Evolutionary conservation across 1,140 invertebrate species (phyloP).

Genomic region (Zaprionus capensis): DNA sequence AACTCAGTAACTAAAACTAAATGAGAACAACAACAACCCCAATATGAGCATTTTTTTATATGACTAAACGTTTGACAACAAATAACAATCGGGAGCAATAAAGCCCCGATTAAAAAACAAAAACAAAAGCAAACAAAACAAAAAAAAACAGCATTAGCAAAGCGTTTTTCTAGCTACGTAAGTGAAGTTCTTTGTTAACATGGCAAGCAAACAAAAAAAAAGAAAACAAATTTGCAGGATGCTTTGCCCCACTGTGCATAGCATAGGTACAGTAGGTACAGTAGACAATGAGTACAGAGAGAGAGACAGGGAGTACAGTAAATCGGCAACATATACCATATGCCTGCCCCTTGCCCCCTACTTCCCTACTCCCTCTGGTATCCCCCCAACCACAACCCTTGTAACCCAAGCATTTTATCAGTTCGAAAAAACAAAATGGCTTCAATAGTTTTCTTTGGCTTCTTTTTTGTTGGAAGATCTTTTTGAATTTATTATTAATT

Average conservation of each 20-base stretch:
- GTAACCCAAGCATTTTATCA: not conserved
- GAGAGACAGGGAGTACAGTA: not conserved
- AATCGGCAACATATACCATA: not conserved
- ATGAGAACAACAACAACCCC: conserved; percentile 34
- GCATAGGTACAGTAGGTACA: conserved; percentile 9
- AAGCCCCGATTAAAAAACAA: conserved; percentile 8
- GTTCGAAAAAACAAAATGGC: not conserved
- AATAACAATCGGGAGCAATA: conserved; percentile 9
- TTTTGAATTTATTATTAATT: conserved; percentile 26
- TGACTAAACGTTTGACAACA: conserved; percentile 43
- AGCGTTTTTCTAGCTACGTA: conserved; percentile 68
- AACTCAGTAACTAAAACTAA: conserved; percentile 46
- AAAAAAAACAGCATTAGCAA: conserved; percentile 55
- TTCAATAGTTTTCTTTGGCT: conserved; percentile 4
- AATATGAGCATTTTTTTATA: conserved; percentile 61
- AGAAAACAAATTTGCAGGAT: conserved; percentile 4
- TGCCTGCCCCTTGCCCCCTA: too few relatives aligned
- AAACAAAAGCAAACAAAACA: conserved; percentile 2
- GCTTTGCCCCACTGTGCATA: conserved; percentile 1
- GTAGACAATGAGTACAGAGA: not conserved
- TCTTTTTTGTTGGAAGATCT: conserved; percentile 31
- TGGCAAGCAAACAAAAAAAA: conserved; percentile 9
- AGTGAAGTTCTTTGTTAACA: conserved; percentile 47
- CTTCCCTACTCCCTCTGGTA: not conserved
- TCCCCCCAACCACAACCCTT: not conserved